Conservation (phyloP, 2,113 vertebrate genomes). For the Cynocephalus volans region DNA sequence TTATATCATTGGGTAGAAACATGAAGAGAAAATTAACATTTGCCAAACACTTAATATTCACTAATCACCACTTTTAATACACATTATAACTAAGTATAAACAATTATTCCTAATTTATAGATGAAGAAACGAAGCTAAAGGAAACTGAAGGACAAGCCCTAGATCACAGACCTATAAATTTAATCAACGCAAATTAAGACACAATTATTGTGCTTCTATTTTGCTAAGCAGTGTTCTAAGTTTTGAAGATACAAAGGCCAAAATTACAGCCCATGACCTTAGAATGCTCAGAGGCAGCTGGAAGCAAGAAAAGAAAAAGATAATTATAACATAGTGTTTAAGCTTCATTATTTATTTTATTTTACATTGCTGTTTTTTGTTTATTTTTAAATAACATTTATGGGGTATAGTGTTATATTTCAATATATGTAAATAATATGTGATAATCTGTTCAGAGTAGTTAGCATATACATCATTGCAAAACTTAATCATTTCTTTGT, state of each 20-base stretch:
- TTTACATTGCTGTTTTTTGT: too few relatives aligned
- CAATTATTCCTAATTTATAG: neutral
- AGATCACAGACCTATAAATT: neutral
- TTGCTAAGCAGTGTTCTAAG: neutral
- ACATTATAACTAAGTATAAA: neutral
- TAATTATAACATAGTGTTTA: neutral
- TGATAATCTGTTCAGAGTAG: too few relatives aligned
- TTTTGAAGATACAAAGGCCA: neutral
- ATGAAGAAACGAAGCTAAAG: neutral
- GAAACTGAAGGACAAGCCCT: neutral
- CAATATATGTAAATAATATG: too few relatives aligned
- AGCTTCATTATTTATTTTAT: neutral
- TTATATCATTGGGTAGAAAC: neutral
- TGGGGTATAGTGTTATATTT: too few relatives aligned
- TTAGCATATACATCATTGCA: too few relatives aligned
- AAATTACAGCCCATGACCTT: neutral
- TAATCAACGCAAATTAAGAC: slow-evolving; percentile 5
- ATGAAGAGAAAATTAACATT: neutral
- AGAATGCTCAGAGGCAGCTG: neutral
- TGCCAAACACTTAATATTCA: neutral
- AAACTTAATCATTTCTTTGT: too few relatives aligned
- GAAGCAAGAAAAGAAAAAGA: neutral
- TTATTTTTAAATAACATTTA: too few relatives aligned
- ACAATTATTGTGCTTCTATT: neutral
- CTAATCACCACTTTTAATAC: neutral